phyloP scores from a whole-genome alignment of 2,797 vertebrate species.

The Sebastes minor region DNA sequence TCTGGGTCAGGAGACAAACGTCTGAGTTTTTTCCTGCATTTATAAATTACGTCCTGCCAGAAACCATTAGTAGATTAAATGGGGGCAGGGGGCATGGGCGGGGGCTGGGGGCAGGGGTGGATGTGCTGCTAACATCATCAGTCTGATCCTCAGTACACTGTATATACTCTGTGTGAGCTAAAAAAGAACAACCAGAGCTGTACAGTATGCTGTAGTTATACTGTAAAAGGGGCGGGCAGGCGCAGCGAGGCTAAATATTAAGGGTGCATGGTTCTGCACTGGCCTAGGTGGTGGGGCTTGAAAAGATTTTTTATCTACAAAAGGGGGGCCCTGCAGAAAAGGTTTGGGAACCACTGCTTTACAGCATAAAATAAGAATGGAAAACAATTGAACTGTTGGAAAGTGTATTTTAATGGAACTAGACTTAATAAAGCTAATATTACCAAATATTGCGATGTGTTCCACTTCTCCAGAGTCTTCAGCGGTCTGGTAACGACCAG shows the following conservation, averaged over 20 bases:
- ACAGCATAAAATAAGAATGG: not conserved
- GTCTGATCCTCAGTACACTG: slow-evolving; percentile 21
- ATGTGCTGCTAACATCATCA: slow-evolving; percentile 46
- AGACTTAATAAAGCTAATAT: not conserved
- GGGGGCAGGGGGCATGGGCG: not conserved
- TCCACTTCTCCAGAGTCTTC: slow-evolving; percentile 67
- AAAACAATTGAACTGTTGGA: not conserved
- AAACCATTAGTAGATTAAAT: slow-evolving; percentile 72
- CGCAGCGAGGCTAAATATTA: too few species aligned
- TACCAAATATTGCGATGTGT: accelerated
- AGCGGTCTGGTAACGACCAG: slow-evolving; percentile 52
- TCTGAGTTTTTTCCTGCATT: slow-evolving; percentile 31
- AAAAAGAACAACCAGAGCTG: not conserved
- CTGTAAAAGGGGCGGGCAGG: not conserved
- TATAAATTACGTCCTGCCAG: slow-evolving; percentile 54
- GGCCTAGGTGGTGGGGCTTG: too few species aligned
- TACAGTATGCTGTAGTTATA: not conserved
- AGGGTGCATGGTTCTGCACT: too few species aligned
- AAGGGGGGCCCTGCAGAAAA: too few species aligned
- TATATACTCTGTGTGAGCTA: not conserved
- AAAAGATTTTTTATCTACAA: too few species aligned
- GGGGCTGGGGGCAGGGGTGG: not conserved
- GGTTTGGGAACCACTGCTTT: not conserved
- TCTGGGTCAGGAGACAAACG: slow-evolving; percentile 15
- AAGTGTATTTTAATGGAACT: not conserved